phyloP scores from a whole-genome alignment of 2,113 vertebrate genomes.

The Menidia beryllina region DNA sequence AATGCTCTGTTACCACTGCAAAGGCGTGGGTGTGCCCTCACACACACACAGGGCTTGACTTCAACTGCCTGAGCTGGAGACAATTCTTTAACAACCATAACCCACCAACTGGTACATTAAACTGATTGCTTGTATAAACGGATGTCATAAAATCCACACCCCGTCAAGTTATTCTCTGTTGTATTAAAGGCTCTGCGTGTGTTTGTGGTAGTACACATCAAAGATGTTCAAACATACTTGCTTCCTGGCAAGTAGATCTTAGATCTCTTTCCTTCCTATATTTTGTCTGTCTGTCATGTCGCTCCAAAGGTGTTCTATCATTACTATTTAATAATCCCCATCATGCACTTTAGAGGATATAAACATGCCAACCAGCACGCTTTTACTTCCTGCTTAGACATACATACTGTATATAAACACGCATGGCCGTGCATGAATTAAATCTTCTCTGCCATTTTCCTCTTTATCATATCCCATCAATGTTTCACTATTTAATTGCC shows the following conservation, averaged over 20 bases:
- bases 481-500: conserved; percentile 17
- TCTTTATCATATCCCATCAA: conserved; percentile 25
- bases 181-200: conserved; percentile 40
- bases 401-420: not conserved
- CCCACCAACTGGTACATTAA: conserved; percentile 56
- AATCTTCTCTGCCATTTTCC: conserved; percentile 21
- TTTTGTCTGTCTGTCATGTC: conserved; percentile 21
- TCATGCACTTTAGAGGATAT: conserved; percentile 15
- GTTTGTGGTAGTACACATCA: conserved; percentile 31
- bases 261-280: conserved; percentile 16
- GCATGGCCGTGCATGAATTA: conserved; percentile 7
- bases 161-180: conserved; percentile 35
- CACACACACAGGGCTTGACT: not conserved
- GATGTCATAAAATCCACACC: conserved; percentile 43
- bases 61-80: not conserved
- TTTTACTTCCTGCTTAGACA: conserved; percentile 16
- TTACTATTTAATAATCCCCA: conserved; percentile 23
- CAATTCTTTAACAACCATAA: conserved; percentile 43
- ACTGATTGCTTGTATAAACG: conserved; percentile 54
- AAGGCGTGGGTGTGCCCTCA: conserved; percentile 9
- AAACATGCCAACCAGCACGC: conserved; percentile 22
- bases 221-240: conserved; percentile 57
- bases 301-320: conserved; percentile 5
- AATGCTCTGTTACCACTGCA: conserved; percentile 54
- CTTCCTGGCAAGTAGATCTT: conserved; percentile 39